A percentile compares a stretch with the other conserved stretches of the same genome.
These are phyloP conservation scores for Seriola dumerili DNA, from an alignment of 2,113 vertebrate species.

Conservation along the genomic window DNA sequence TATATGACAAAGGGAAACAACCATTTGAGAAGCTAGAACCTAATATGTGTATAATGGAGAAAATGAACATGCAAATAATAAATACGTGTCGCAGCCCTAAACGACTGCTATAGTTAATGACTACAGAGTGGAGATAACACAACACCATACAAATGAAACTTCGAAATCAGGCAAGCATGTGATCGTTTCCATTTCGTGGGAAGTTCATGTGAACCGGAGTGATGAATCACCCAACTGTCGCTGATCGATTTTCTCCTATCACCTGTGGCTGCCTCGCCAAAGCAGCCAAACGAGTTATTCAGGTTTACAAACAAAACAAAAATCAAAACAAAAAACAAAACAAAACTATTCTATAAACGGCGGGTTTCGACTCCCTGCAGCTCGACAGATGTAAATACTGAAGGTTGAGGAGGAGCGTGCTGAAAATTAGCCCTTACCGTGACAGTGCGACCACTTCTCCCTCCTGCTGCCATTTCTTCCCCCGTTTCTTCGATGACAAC, in stretches of 20 bases:
- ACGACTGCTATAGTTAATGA: not conserved
- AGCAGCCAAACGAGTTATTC: not conserved
- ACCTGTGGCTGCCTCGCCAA: slow-evolving; percentile 67
- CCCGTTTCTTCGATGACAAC: slow-evolving; percentile 48
- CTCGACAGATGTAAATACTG: slow-evolving; percentile 25
- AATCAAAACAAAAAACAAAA: not conserved
- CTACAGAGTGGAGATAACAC: not conserved
- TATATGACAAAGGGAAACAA: not conserved
- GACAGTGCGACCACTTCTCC: slow-evolving; percentile 10
- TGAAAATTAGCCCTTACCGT: slow-evolving; percentile 54
- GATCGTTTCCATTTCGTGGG: not conserved
- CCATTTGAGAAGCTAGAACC: not conserved
- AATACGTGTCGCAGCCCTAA: not conserved
- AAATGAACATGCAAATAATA: not conserved
- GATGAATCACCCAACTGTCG: slow-evolving; percentile 34
- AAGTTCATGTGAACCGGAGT: slow-evolving; percentile 4
- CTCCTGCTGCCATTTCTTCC: slow-evolving; percentile 4
- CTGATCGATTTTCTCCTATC: slow-evolving; percentile 53
- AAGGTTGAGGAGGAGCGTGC: slow-evolving; percentile 24
- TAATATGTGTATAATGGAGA: not conserved
- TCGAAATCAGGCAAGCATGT: not conserved
- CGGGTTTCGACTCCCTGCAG: fast-evolving
- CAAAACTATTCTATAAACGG: not conserved
- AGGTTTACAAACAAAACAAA: too few relatives aligned
- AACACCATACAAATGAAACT: not conserved